Evolutionary conservation across 2,113 vertebrate genomes (phyloP), one percentile per base, ranked within the genome.

Genomic region (Rynchops niger): DNA sequence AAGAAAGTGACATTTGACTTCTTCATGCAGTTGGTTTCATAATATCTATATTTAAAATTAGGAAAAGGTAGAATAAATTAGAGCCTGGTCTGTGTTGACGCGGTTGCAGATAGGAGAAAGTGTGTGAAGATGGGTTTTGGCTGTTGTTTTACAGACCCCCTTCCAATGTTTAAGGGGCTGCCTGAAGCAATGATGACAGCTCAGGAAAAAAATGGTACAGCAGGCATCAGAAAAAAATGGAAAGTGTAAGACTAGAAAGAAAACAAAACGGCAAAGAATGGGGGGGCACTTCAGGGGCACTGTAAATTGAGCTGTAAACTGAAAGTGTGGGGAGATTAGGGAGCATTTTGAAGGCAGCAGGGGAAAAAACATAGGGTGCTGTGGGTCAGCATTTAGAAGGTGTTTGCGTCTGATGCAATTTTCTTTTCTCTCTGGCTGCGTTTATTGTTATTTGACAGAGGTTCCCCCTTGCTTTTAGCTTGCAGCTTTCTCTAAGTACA

Each of bases 381-480:
- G 82, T 82, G 92, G 94, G 78, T 95, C 70, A 82, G 47, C 30
- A 5, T 76, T 90, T 78, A 85, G 52, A 80, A 70, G 11, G 29
- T 34, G 21, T 55, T 89, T 12, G 2, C 20, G 9, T 55, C 38
- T 85, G 45, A 71, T 79, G 50, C 19, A 67, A 36, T 96, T 91
- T 86, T 78, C 26, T 71, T 36, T 86, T 76, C 58, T 83, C 16
- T 82, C 74, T 80, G 70, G 47, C 56, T 76, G 58, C 32, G 26
- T 47, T 92, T 52, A n/a, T 82, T 90, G 71, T 92, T 88, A 83
- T 90, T 95, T 80, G 90, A 65, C n/a, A 86, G 58, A 61, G 15
- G 23, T 40, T 77, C 10, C 30, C 38, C 32, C 47, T 74, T 74
- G 73, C 73, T 86, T 89, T 85, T 71, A 88, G 40, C 58, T 88